Percentiles rank a stretch among this genome's conserved stretches.
Evolutionary conservation across 1,140 invertebrate genomes (phyloP).

Genomic region (Drosophila baimaii): DNA sequence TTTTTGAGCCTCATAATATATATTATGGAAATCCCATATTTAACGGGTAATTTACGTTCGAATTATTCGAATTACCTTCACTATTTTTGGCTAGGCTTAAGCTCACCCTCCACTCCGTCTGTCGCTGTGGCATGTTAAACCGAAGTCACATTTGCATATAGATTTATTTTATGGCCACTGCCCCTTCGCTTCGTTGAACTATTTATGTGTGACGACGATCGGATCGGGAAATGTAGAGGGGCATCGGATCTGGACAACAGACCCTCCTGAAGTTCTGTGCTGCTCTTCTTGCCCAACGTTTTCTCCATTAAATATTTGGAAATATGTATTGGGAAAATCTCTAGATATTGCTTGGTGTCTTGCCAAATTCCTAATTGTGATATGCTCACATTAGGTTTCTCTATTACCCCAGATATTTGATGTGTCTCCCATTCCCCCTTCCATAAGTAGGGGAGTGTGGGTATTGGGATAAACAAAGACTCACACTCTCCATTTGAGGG

Average conservation of each 20-base stretch:
- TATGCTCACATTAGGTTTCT: conserved; percentile 61
- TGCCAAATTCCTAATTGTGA: conserved; percentile 70
- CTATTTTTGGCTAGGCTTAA: conserved; percentile 43
- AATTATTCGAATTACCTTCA: conserved; percentile 3
- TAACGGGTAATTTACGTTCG: background rate
- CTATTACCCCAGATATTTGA: conserved; percentile 50
- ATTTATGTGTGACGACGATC: conserved; percentile 54
- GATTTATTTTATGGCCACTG: conserved; percentile 76
- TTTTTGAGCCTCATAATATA: background rate
- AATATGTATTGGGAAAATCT: conserved; percentile 46
- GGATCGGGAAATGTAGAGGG: conserved; percentile 28
- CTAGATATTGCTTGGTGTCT: conserved; percentile 19
- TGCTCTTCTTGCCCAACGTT: conserved; percentile 33
- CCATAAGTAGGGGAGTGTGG: background rate
- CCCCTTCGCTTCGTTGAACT: conserved; percentile 26
- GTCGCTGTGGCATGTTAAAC: conserved; percentile 51
- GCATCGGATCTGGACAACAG: conserved; percentile 1
- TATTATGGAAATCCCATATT: background rate
- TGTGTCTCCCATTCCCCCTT: conserved; percentile 23
- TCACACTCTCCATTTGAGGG: conserved; percentile 49
- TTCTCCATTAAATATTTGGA: conserved; percentile 52
- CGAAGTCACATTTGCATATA: conserved; percentile 70
- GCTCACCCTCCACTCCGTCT: conserved; percentile 6
- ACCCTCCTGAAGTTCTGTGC: background rate
- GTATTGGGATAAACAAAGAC: conserved; percentile 50